Evolutionary conservation across 2,113 vertebrate species (phyloP), one percentile per base, ranked within the genome.

Genomic region (Psettodes erumei): DNA sequence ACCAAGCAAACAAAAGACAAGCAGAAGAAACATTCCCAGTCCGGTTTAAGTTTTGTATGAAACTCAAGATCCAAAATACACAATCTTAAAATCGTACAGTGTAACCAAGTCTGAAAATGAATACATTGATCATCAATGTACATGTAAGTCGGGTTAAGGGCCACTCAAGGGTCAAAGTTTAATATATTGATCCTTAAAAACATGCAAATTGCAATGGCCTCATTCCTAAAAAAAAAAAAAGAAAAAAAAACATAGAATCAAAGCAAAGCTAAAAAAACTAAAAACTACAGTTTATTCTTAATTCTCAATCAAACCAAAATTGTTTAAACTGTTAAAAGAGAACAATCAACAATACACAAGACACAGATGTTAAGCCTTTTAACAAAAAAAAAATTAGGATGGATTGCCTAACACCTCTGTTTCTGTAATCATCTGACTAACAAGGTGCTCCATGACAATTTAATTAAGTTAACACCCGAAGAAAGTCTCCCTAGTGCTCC

Each of bases 381-480:
- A 16, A 48, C 15, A 2, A n/a, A n/a, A n/a, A 45, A n/a, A 72
- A 53, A 43, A 66, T 28, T 18, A 3, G 63, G 63, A 58, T 19
- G 8, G 3, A 35, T 32, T 1, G 10, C 48, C 48, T 13, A 65
- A 33, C 66, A 72, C 58, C 58, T 50, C 45, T 42, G 16, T 79
- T n/a, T 82, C 48, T 71, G 35, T 35, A 69, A 64, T 81, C 65
- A 65, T 54, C 53, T 58, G 54, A 74, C 86, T 92, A 93, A 91
- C 86, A 38, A 90, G 86, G 77, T 83, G 69, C 77, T 81, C 69
- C 47, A 63, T 90, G 90, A 91, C 87, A 93, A 64, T 79, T 76
- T 91, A 91, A 93, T 94, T 89, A 90, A 75, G 77, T 88, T 82
- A 77, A 83, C 86, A 82, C 72, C 62, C 38, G 7, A 37, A 45